Conservation (phyloP, 2,113 vertebrate genomes). For the Todiramphus saurophagus region DNA sequence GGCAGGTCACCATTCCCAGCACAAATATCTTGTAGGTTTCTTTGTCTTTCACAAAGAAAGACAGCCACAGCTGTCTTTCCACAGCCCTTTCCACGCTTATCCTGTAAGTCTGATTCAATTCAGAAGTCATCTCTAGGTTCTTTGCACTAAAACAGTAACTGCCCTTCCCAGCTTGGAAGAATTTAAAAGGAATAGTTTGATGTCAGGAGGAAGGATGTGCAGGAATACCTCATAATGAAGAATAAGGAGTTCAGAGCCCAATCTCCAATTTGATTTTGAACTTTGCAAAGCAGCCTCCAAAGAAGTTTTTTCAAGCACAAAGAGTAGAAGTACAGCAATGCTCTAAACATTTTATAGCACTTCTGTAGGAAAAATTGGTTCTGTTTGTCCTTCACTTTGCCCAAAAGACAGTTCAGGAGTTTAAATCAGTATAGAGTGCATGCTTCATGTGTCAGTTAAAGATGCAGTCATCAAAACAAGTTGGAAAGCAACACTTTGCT, state of each 20-base stretch:
- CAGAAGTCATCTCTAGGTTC: neutral
- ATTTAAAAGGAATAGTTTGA: neutral
- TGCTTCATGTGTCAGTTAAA: neutral
- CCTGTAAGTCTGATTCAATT: neutral
- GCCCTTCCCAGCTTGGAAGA: neutral
- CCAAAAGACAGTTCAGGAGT: neutral
- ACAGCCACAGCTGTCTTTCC: too few relatives aligned
- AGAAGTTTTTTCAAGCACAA: neutral
- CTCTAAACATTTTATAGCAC: neutral
- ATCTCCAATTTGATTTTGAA: neutral
- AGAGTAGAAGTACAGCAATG: neutral
- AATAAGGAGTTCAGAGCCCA: neutral
- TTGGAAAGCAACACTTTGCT: neutral
- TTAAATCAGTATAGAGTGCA: neutral
- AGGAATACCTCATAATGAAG: neutral
- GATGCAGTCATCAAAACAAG: neutral
- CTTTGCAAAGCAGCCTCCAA: neutral
- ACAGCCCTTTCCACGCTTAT: neutral
- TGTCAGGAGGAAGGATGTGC: rapidly evolving
- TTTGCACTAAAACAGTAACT: neutral
- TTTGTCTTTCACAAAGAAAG: neutral
- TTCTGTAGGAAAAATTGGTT: neutral
- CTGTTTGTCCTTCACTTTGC: neutral
- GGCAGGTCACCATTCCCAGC: neutral
- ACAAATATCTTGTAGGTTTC: neutral